Conservation (phyloP, 30 jellyfish, hydroid and myxozoan species). For the Cassiopea andromeda region DNA sequence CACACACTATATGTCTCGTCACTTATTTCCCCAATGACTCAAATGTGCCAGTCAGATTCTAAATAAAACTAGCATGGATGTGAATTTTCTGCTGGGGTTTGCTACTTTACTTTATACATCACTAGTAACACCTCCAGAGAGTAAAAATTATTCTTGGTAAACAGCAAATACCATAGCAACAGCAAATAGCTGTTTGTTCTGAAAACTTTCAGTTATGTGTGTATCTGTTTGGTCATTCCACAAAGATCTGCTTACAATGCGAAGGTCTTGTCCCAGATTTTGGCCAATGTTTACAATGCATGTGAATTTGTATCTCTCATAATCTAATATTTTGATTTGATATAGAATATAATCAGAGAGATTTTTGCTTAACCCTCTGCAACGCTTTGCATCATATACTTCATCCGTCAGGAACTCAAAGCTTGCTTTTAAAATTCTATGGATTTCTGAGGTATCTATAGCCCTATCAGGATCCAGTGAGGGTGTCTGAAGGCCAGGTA, state of each 20-base stretch:
- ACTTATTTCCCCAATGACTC: too few species aligned
- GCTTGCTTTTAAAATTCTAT: conserved; percentile 41
- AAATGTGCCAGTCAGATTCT: too few species aligned
- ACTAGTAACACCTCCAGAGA: neutral
- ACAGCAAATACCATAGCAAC: conserved; percentile 78
- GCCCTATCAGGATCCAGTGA: conserved; percentile 71
- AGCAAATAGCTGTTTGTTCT: conserved; percentile 71
- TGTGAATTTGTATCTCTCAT: conserved; percentile 64
- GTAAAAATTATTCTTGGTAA: conserved; percentile 52
- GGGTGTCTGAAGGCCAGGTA: conserved; percentile 68
- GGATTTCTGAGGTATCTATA: conserved; percentile 44
- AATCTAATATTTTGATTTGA: conserved; percentile 67
- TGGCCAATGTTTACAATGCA: conserved; percentile 83
- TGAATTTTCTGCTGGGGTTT: too few species aligned
- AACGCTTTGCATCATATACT: conserved; percentile 47
- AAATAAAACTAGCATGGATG: too few species aligned
- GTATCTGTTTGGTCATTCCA: conserved; percentile 83
- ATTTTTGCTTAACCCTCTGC: conserved; percentile 74
- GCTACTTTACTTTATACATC: too few species aligned
- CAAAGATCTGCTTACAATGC: conserved; percentile 72
- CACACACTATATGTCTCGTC: too few species aligned
- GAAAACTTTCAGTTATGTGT: conserved; percentile 52
- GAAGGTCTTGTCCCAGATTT: conserved; percentile 75
- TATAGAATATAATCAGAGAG: conserved; percentile 77
- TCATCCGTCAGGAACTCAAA: conserved; percentile 60